A percentile compares a stretch with the other conserved stretches of the same genome.
Evolutionary conservation across 1,140 invertebrate genomes (phyloP).

Genomic region (Ruditapes philippinarum): DNA sequence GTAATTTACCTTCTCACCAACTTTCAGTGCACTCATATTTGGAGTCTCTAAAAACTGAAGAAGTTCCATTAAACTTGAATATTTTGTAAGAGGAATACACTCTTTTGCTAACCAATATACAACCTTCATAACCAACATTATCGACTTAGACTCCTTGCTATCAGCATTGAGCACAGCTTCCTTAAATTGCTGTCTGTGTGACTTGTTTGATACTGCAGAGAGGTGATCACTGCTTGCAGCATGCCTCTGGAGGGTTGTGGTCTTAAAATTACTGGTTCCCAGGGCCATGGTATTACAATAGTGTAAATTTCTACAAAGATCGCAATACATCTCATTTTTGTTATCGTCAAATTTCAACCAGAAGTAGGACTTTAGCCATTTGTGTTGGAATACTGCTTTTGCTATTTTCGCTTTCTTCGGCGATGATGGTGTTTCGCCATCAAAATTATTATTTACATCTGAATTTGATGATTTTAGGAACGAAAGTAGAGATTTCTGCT

Average conservation of each 20-base stretch:
- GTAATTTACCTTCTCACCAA: neutral
- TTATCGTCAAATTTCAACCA: too few species aligned
- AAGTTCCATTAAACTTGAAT: neutral
- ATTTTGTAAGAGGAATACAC: neutral
- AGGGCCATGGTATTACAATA: neutral
- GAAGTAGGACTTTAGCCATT: too few species aligned
- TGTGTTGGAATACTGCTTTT: too few species aligned
- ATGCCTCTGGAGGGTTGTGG: neutral
- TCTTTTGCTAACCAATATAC: slow-evolving; percentile 34
- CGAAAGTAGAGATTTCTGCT: too few species aligned
- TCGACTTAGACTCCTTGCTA: neutral
- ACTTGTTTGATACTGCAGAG: neutral
- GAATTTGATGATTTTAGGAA: too few species aligned
- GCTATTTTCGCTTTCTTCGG: too few species aligned
- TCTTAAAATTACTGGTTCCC: neutral
- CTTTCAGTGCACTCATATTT: neutral
- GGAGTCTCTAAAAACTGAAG: neutral
- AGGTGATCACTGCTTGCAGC: neutral
- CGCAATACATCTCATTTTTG: too few species aligned
- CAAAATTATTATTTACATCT: too few species aligned
- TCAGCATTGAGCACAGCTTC: neutral
- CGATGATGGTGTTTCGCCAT: too few species aligned
- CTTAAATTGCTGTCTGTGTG: neutral
- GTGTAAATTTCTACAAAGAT: too few species aligned
- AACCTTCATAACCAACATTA: neutral